Percentiles rank a stretch among this genome's conserved stretches.
These are phyloP conservation scores for Anorthoa munda DNA, from an alignment of 2,888 invertebrate genomes.

Conservation along the genomic window DNA sequence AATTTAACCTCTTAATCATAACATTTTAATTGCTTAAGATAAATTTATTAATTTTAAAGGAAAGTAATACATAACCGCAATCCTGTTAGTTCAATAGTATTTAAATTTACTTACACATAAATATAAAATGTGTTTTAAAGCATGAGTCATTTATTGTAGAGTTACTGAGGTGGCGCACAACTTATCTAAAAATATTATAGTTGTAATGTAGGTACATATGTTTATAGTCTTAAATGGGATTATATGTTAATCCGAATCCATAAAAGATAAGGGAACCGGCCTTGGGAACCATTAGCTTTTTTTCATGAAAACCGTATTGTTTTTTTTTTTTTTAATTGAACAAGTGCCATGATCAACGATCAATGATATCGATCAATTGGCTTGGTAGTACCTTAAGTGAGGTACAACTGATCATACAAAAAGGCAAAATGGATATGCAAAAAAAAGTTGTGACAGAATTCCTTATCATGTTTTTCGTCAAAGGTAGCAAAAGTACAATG, in stretches of 20 bases:
- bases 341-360: too few relatives aligned
- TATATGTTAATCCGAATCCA: background rate
- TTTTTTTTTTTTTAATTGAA: too few relatives aligned
- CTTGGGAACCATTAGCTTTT: background rate
- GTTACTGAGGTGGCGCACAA: constrained; percentile 9
- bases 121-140: background rate
- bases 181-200: background rate
- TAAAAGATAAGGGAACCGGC: background rate
- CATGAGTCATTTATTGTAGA: constrained; percentile 9
- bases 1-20: background rate
- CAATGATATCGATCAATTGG: too few relatives aligned
- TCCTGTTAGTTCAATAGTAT: background rate
- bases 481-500: too few relatives aligned
- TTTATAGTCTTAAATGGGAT: background rate
- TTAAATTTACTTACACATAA: background rate
- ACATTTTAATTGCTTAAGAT: constrained; percentile 23
- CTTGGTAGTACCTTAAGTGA: too few relatives aligned
- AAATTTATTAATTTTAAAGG: constrained; percentile 16
- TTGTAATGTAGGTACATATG: background rate
- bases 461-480: too few relatives aligned
- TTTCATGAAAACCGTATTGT: background rate
- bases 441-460: too few relatives aligned
- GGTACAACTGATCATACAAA: too few relatives aligned
- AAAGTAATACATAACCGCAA: background rate
- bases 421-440: too few relatives aligned